Percentiles rank a stretch among this genome's conserved stretches.
phyloP scores from a whole-genome alignment of 2,113 vertebrate species.

The Sciurus niger region DNA sequence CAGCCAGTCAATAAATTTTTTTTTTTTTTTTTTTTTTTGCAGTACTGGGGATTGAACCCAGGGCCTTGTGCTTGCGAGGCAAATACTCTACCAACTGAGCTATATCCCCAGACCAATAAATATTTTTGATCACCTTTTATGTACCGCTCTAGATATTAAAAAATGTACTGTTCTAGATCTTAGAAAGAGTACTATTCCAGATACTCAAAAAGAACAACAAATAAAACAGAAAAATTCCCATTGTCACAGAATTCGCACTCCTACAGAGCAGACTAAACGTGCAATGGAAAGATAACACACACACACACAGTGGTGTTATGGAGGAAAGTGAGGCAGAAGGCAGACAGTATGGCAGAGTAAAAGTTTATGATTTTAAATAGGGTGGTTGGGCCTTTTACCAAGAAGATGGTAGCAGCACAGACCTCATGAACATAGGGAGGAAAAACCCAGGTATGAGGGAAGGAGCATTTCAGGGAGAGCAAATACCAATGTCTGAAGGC shows the following conservation, averaged over 20 bases:
- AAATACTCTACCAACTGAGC: no score
- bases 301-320: neutral
- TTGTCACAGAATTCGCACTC: neutral
- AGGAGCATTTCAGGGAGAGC: neutral
- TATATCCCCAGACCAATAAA: neutral
- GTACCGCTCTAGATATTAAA: neutral
- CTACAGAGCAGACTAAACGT: neutral
- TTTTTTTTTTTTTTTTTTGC: no score
- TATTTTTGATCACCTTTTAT: neutral
- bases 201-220: neutral
- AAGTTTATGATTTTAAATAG: neutral
- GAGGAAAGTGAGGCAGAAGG: neutral
- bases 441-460: neutral
- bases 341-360: neutral
- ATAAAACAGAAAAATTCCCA: neutral
- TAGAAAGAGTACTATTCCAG: neutral
- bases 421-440: neutral
- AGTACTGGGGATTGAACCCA: no score
- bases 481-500: neutral
- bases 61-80: no score
- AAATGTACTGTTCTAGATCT: no score
- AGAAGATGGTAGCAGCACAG: neutral
- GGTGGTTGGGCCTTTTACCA: neutral
- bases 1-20: neutral
- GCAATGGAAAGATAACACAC: constrained; percentile 8